Base-by-base conservation (phyloP, 2,888 invertebrate species). In the Patella depressa region DNA sequence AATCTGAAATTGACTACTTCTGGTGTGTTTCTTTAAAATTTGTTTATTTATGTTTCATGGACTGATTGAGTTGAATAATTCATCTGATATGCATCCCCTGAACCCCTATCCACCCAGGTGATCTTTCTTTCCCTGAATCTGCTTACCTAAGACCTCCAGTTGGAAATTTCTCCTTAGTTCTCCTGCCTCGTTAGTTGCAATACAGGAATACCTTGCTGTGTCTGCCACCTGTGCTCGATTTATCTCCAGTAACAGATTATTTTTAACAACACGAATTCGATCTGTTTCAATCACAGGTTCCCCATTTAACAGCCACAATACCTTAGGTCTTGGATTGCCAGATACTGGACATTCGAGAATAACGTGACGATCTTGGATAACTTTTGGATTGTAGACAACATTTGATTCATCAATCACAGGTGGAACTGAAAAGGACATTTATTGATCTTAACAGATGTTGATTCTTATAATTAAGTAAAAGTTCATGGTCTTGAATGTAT, bases 181-280 rank as follows among this genome's bases (percentile, higher is more conserved):
- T 3, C 93, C 93, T 4, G 92, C 92, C 74, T 92, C 92, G 84
- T 93, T 93, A n/a, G 85, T 85, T 5, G 93, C 93, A 29, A 91
- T 87, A 81, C 93, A 93, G 53, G 90, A 90, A 84, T 92, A 93
- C 17, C 85, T 81, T 3, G 92, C 92, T 0, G 89, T 90, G 85
- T 93, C 91, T 0, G 82, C 81, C 12, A 88, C 85, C 54, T 87
- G 83, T 17, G 88, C 88, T 15, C 78, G 71, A 12, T 80, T 79
- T 71, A 91, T 89, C 79, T 89, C 85, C 19, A 91, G 79, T 74
- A 88, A 86, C 17, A 53, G 80, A 72, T 85, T 85, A 74, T 84
- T 85, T 73, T 82, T 81, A 12, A 81, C 78, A 59, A 84, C 73
- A 19, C 80, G 79, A 71, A 81, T 75, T n/a, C 79, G 75, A 3